Percentiles rank a stretch among this genome's conserved stretches.
phyloP scores from a whole-genome alignment of 2,113 vertebrate species.

The Apaloderma vittatum region DNA sequence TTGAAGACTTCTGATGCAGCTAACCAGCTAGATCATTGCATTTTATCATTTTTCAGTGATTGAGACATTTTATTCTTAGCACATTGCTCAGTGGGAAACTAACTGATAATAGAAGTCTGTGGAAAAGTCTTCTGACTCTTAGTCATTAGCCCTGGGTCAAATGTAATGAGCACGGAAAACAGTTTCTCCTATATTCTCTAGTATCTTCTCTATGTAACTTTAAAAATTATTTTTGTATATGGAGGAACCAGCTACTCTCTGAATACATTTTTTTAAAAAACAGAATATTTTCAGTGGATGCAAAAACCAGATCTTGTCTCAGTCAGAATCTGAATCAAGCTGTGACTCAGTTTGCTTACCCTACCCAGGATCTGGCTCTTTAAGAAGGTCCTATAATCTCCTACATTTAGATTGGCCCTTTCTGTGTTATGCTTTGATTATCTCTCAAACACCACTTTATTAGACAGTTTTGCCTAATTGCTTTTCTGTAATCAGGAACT shows the following conservation, averaged over 20 bases:
- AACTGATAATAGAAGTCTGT: background rate
- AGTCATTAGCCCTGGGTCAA: background rate
- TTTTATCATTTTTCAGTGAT: background rate
- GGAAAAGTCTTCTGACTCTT: background rate
- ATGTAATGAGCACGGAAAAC: background rate
- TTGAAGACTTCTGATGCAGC: background rate
- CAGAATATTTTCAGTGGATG: background rate
- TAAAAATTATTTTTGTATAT: background rate
- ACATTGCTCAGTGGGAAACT: background rate
- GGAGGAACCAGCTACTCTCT: background rate
- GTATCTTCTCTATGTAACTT: slow-evolving; percentile 29
- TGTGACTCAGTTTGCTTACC: slow-evolving; percentile 23
- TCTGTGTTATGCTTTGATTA: slow-evolving; percentile 56
- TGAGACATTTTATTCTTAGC: background rate
- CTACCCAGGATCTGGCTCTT: slow-evolving; percentile 9
- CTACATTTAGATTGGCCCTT: background rate
- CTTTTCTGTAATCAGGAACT: slow-evolving; percentile 70
- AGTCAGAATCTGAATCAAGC: background rate
- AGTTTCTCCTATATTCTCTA: slow-evolving; percentile 18
- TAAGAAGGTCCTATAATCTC: background rate
- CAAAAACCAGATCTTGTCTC: background rate
- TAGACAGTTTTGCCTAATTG: slow-evolving; percentile 75
- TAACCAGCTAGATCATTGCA: background rate
- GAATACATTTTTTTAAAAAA: background rate
- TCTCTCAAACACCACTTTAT: slow-evolving; percentile 66